Conservation (phyloP, 2,797 vertebrate species). For the Peromyscus melanophrys region DNA sequence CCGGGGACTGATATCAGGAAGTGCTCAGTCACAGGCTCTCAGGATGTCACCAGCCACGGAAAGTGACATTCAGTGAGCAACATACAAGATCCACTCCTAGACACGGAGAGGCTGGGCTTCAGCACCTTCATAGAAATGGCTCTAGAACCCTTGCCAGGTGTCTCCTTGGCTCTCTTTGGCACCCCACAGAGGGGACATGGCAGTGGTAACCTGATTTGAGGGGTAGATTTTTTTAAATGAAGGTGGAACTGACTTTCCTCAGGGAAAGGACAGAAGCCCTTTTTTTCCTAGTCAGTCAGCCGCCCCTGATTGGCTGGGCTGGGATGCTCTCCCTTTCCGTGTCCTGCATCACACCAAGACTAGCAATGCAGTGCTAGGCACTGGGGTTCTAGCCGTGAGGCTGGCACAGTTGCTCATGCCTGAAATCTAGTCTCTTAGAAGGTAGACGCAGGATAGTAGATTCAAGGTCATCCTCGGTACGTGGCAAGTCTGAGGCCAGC, state of each 20-base stretch:
- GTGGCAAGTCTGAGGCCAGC: background rate
- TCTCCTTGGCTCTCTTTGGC: background rate
- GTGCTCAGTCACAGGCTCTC: background rate
- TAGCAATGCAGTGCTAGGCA: accelerated
- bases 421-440: no score
- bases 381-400: background rate
- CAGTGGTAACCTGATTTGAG: background rate
- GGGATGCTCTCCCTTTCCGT: background rate
- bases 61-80: background rate
- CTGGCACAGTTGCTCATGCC: background rate
- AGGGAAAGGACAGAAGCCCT: background rate
- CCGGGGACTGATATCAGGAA: background rate
- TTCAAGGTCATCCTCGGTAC: background rate
- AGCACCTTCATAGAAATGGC: background rate
- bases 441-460: background rate
- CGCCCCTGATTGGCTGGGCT: accelerated
- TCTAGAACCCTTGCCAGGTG: background rate
- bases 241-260: background rate
- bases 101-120: accelerated
- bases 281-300: background rate
- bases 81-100: background rate
- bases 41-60: background rate
- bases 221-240: background rate
- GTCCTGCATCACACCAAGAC: no score
- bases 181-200: background rate